Percentiles rank a stretch among this genome's conserved stretches.
Conservation (phyloP, 2,113 vertebrate species). For the Gallinago paraguaiae region DNA sequence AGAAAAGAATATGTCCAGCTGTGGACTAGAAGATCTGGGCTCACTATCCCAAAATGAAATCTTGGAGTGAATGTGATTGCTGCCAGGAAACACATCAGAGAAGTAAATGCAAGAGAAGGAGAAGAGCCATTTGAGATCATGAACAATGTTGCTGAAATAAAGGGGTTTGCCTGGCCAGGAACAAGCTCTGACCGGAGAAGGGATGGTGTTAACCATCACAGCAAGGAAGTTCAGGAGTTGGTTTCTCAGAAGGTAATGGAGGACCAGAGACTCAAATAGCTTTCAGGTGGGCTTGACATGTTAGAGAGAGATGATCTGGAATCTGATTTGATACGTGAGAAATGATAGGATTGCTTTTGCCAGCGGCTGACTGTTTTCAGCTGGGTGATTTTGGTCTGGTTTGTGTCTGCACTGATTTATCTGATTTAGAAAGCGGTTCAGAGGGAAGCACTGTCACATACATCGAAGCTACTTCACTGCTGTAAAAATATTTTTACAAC, state of each 20-base stretch:
- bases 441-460: not conserved
- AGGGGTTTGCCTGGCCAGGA: not conserved
- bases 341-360: not conserved
- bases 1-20: not conserved
- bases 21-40: not conserved
- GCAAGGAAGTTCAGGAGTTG: not conserved
- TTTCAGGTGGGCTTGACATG: not conserved
- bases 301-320: not conserved
- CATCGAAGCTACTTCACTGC: not conserved
- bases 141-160: not conserved
- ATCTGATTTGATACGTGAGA: not conserved
- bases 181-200: not conserved
- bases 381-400: not conserved
- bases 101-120: not conserved
- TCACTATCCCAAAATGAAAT: not conserved
- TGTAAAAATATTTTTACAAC: constrained; percentile 13
- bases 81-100: not conserved
- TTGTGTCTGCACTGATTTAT: not conserved
- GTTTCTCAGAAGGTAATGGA: not conserved
- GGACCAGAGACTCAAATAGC: not conserved
- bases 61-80: not conserved
- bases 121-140: not conserved
- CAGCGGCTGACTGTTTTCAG: not conserved
- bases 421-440: not conserved
- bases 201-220: not conserved